These are phyloP conservation scores for Scaptomyza cyrtandrae DNA, from an alignment of 2,888 invertebrate genomes.

Conservation along the genomic window DNA sequence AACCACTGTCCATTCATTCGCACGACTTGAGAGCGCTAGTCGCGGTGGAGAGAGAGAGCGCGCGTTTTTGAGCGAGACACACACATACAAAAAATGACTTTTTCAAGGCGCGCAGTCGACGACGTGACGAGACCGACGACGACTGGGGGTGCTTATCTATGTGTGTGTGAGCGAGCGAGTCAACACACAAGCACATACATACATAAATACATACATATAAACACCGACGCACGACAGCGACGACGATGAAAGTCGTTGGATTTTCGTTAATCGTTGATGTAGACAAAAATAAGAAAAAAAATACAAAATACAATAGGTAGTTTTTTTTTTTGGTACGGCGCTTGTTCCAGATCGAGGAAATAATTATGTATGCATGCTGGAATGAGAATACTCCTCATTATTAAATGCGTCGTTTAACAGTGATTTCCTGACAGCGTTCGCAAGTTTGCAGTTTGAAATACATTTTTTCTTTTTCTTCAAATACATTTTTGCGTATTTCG, in stretches of 20 bases:
- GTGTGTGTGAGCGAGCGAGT: constrained; percentile 41
- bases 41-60: constrained; percentile 35
- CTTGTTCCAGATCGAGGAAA: constrained; percentile 55
- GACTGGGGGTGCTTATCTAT: constrained; percentile 41
- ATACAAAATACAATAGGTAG: constrained; percentile 64
- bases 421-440: constrained; percentile 25
- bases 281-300: constrained; percentile 73
- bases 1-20: constrained; percentile 69
- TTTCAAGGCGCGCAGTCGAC: constrained; percentile 68
- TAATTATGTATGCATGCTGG: constrained; percentile 30
- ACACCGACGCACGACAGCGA: constrained; percentile 67
- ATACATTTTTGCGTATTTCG: constrained; percentile 45
- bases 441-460: constrained; percentile 45
- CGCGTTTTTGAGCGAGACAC: constrained; percentile 51
- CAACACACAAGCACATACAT: constrained; percentile 42
- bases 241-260: constrained; percentile 80
- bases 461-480: constrained; percentile 35
- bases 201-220: constrained; percentile 35
- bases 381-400: neutral
- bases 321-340: constrained; percentile 48
- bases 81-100: constrained; percentile 61
- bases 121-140: constrained; percentile 38
- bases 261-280: constrained; percentile 82
- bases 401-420: constrained; percentile 42
- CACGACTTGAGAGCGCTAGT: constrained; percentile 20